Percentiles rank a stretch among this genome's conserved stretches.
phyloP scores from a whole-genome alignment of 2,888 invertebrate species.

The Euzophera pinguis region DNA sequence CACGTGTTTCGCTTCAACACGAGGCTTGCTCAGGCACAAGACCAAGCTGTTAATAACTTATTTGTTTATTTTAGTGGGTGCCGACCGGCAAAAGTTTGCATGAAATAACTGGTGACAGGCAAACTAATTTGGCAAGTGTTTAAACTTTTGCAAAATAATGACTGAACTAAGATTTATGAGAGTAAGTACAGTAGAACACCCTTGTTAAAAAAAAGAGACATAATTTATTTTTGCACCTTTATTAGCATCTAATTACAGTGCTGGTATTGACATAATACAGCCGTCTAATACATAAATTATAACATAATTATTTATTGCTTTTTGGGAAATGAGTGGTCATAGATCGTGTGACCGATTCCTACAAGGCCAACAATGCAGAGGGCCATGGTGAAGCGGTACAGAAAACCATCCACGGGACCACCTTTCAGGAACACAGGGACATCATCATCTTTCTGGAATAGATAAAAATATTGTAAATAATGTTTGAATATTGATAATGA shows the following conservation, averaged over 20 bases:
- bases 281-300: conserved; percentile 49
- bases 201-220: not conserved
- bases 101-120: too few relatives aligned
- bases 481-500: not conserved
- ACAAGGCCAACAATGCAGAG: conserved; percentile 56
- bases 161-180: too few relatives aligned
- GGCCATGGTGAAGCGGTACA: conserved; percentile 66
- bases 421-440: conserved; percentile 80
- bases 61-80: too few relatives aligned
- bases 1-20: too few relatives aligned
- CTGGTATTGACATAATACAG: conserved; percentile 40
- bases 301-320: conserved; percentile 41
- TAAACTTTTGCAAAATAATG: too few relatives aligned
- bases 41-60: too few relatives aligned
- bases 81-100: too few relatives aligned
- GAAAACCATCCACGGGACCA: conserved; percentile 71
- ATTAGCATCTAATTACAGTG: conserved; percentile 50
- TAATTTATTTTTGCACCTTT: conserved; percentile 17
- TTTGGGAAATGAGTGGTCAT: conserved; percentile 57
- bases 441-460: conserved; percentile 78
- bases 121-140: too few relatives aligned
- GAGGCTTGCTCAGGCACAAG: too few relatives aligned
- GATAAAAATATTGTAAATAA: not conserved
- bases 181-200: too few relatives aligned
- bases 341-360: conserved; percentile 62